Conservation (phyloP, 2,113 vertebrate species). For the Isurus oxyrinchus region DNA sequence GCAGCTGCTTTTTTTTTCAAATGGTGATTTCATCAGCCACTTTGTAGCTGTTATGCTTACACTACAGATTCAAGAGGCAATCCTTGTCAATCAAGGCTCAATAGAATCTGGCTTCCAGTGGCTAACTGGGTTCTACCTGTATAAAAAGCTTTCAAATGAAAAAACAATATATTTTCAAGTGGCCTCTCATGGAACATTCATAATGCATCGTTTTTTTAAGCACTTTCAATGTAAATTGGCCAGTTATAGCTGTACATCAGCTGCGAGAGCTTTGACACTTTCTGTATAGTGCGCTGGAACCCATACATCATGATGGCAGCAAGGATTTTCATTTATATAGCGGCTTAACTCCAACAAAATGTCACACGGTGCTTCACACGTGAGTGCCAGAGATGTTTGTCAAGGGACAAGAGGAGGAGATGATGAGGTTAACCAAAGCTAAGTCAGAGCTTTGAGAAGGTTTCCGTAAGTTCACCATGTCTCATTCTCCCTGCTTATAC, state of each 20-base stretch:
- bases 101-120: not conserved
- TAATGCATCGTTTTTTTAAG: conserved; percentile 10
- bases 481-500: too few species aligned
- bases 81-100: not conserved
- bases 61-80: not conserved
- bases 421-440: not conserved
- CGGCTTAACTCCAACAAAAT: not conserved
- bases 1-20: not conserved
- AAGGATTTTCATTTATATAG: not conserved
- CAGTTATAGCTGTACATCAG: not conserved
- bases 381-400: too few species aligned
- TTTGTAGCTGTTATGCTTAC: not conserved
- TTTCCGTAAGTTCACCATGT: too few species aligned
- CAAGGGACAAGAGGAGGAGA: not conserved
- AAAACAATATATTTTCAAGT: conserved; percentile 22
- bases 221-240: not conserved
- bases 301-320: not conserved
- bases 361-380: not conserved
- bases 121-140: not conserved
- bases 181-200: not conserved
- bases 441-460: too few species aligned
- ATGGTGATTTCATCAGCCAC: not conserved
- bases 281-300: not conserved
- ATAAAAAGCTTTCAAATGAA: conserved; percentile 17
- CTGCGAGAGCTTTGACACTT: not conserved